A percentile compares a stretch with the other conserved stretches of the same genome.
phyloP scores from a whole-genome alignment of 2,888 invertebrate species.

The Adelognathus sp. region DNA sequence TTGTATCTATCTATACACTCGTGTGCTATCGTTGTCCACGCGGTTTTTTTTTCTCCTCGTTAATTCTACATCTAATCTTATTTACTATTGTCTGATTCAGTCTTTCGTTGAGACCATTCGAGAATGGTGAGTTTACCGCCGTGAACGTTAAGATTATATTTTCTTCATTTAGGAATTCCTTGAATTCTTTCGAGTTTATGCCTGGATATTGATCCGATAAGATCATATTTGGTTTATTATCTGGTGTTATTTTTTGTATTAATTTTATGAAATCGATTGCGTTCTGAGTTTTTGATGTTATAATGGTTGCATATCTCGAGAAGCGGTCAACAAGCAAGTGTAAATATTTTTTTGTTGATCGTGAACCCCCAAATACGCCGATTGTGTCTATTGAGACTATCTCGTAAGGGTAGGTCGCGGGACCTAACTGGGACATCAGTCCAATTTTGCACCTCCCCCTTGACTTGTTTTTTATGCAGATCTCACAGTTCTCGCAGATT shows the following conservation, averaged over 20 bases:
- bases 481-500: conserved; percentile 51
- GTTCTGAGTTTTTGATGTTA: conserved; percentile 63
- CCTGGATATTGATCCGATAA: conserved; percentile 67
- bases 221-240: conserved; percentile 52
- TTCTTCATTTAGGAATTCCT: conserved; percentile 59
- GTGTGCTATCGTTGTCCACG: conserved; percentile 67
- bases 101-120: conserved; percentile 33
- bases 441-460: conserved; percentile 63
- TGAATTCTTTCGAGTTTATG: conserved; percentile 64
- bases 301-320: conserved; percentile 64
- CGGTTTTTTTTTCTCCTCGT: conserved; percentile 58
- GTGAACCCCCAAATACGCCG: conserved; percentile 65
- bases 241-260: conserved; percentile 36
- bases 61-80: conserved; percentile 67
- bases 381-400: conserved; percentile 69
- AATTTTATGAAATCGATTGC: conserved; percentile 66
- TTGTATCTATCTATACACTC: conserved; percentile 66
- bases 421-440: conserved; percentile 64
- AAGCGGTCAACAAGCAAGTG: conserved; percentile 66
- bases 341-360: conserved; percentile 67
- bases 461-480: conserved; percentile 69
- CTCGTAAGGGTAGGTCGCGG: conserved; percentile 64
- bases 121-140: conserved; percentile 64
- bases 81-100: conserved; percentile 67
- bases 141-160: conserved; percentile 65